These are phyloP conservation scores for Muschampia plurimacula DNA, from an alignment of 2,888 invertebrate genomes.

Conservation along the genomic window DNA sequence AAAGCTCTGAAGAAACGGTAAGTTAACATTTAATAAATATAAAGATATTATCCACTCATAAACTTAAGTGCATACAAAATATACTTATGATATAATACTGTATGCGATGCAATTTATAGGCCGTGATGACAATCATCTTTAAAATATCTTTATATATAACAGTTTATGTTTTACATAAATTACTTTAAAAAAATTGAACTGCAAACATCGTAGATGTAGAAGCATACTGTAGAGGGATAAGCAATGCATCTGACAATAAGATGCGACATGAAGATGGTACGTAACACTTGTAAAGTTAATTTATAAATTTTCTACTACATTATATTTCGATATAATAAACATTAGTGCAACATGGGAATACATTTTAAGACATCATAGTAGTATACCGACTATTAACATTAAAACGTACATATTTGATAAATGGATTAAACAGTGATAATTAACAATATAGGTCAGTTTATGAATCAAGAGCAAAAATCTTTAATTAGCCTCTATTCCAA, in stretches of 20 bases:
- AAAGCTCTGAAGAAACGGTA: not conserved
- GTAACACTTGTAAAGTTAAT: not conserved
- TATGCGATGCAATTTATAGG: not conserved
- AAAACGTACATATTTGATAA: not conserved
- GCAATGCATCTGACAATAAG: not conserved
- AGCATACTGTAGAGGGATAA: too few species aligned
- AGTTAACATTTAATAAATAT: too few species aligned
- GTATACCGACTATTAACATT: not conserved
- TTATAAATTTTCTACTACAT: not conserved
- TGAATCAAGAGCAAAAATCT: not conserved
- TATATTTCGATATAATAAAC: not conserved
- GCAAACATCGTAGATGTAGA: not conserved
- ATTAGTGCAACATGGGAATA: conserved; percentile 2
- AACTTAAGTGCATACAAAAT: too few species aligned
- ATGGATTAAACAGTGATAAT: not conserved
- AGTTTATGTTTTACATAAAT: not conserved
- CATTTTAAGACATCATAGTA: not conserved
- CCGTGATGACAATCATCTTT: not conserved
- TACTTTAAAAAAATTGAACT: not conserved
- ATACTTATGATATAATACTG: not conserved
- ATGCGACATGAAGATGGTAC: not conserved
- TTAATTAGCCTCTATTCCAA: too few species aligned
- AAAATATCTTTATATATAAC: too few species aligned
- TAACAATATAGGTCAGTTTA: not conserved
- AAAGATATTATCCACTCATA: too few species aligned